A percentile compares a stretch with the other conserved stretches of the same genome.
Conservation (phyloP, 2,113 vertebrate genomes). For the Ochotona curzoniae region DNA sequence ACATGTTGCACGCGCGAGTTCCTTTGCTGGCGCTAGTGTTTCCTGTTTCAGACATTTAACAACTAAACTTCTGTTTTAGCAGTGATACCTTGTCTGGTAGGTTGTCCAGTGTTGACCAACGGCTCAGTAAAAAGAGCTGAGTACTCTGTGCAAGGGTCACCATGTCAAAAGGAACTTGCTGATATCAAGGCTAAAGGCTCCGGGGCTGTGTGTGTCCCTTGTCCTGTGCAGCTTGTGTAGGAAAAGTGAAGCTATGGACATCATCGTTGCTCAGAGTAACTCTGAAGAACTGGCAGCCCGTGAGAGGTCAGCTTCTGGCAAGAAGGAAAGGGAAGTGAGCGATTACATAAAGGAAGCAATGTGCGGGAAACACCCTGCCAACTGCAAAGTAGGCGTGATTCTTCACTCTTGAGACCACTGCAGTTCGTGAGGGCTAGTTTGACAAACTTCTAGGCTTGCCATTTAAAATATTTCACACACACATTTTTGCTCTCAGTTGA, state of each 20-base stretch:
- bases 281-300: conserved; percentile 13
- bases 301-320: not conserved
- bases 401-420: not conserved
- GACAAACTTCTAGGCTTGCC: not conserved
- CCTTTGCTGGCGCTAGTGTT: conserved; percentile 9
- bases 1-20: not conserved
- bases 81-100: not conserved
- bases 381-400: not conserved
- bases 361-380: conserved; percentile 18
- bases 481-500: no score
- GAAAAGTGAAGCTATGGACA: not conserved
- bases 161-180: not conserved
- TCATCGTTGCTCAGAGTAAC: conserved; percentile 41
- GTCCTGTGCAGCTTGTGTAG: not conserved
- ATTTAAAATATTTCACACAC: no score
- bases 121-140: not conserved
- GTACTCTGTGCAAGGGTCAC: not conserved
- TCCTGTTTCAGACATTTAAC: conserved; percentile 32
- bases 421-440: not conserved
- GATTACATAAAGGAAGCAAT: conserved; percentile 7
- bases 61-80: not conserved
- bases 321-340: conserved; percentile 21
- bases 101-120: not conserved
- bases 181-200: not conserved
- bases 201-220: no score